Evolutionary conservation across 2,113 vertebrate genomes (phyloP).

Genomic region (Forbesichthys papilliferus): DNA sequence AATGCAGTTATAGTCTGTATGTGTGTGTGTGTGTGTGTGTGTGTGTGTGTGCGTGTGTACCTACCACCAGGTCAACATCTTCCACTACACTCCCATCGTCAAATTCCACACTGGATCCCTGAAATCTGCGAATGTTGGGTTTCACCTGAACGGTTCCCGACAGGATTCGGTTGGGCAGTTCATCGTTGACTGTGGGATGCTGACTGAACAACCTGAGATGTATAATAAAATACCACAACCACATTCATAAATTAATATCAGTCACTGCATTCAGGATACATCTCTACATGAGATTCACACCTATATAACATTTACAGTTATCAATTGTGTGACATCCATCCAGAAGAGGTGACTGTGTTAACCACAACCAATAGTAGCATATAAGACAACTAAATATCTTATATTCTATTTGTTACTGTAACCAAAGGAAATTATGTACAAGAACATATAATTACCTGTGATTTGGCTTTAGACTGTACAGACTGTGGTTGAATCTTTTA

Average conservation of each 20-base stretch:
- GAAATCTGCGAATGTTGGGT: constrained; percentile 81
- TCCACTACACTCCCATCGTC: constrained; percentile 84
- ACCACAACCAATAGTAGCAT: no score
- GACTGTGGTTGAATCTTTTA: constrained; percentile 77
- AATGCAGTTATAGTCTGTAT: neutral
- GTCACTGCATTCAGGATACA: no score
- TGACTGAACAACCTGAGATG: constrained; percentile 77
- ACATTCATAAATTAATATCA: no score
- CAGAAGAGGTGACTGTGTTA: no score
- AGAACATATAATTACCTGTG: constrained; percentile 74
- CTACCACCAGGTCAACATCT: constrained; percentile 77
- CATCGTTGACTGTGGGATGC: constrained; percentile 87
- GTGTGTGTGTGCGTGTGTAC: constrained; percentile 4
- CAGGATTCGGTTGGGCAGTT: constrained; percentile 87
- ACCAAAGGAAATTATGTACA: neutral
- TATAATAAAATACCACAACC: no score
- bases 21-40: constrained; percentile 6
- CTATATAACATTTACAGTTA: no score
- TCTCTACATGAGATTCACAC: no score
- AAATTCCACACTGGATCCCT: constrained; percentile 83
- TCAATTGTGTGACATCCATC: no score
- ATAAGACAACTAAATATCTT: no score
- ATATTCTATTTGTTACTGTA: no score
- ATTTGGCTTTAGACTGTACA: constrained; percentile 84
- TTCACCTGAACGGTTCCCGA: constrained; percentile 85